These are phyloP conservation scores for Ophonus ardosiacus DNA, from an alignment of 2,888 invertebrate species.

Conservation along the genomic window DNA sequence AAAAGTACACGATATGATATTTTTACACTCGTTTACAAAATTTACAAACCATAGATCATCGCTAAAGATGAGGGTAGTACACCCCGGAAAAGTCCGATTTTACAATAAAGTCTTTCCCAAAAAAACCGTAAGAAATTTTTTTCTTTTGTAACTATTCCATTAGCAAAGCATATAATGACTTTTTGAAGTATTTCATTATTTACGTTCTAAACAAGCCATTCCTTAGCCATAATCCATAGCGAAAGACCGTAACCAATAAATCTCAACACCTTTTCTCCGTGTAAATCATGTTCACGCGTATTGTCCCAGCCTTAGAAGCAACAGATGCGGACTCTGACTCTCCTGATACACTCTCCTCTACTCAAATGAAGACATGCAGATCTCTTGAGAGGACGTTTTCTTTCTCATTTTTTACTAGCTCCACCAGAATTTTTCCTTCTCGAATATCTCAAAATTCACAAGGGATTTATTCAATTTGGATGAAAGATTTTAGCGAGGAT, in stretches of 20 bases:
- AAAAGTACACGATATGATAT: too few species aligned
- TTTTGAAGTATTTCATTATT: not conserved
- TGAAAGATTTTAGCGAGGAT: not conserved
- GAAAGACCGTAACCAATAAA: slow-evolving; percentile 29
- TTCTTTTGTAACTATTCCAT: too few species aligned
- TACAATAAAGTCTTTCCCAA: too few species aligned
- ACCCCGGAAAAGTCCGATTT: too few species aligned
- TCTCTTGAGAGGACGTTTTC: not conserved
- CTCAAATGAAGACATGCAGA: not conserved
- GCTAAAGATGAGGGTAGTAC: too few species aligned
- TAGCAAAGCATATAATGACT: too few species aligned
- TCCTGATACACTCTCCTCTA: not conserved
- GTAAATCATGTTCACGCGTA: slow-evolving; percentile 38
- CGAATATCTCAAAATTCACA: not conserved
- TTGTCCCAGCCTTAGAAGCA: slow-evolving; percentile 17
- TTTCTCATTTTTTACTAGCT: not conserved
- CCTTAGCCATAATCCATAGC: slow-evolving; percentile 3
- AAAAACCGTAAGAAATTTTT: too few species aligned
- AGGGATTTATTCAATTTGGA: not conserved
- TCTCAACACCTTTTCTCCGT: slow-evolving; percentile 1
- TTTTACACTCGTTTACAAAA: too few species aligned
- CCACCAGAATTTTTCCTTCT: not conserved
- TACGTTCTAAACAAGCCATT: slow-evolving; percentile 1
- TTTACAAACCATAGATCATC: too few species aligned
- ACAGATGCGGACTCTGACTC: not conserved